These are phyloP conservation scores for Semicossyphus pulcher DNA, from an alignment of 2,113 vertebrate species.

Conservation along the genomic window DNA sequence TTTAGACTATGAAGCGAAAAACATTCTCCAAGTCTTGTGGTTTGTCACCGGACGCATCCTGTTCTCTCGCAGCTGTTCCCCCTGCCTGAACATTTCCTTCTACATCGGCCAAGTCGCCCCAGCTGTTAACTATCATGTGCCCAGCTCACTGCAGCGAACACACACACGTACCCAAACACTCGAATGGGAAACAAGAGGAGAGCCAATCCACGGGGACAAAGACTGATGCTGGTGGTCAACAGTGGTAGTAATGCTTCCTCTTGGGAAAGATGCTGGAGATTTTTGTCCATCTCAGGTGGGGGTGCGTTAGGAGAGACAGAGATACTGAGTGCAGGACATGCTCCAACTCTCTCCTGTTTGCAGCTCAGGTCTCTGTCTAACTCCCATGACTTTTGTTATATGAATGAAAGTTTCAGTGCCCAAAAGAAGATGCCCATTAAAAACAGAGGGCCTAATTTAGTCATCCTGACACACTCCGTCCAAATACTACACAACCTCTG, in stretches of 20 bases:
- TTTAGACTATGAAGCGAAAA: constrained; percentile 11
- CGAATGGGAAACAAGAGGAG: constrained; percentile 6
- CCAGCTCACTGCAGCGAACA: not conserved
- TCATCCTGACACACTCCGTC: constrained; percentile 40
- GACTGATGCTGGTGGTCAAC: not conserved
- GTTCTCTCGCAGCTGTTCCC: constrained; percentile 61
- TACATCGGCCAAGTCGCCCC: constrained; percentile 52
- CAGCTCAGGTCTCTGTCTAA: not conserved
- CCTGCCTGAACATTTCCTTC: constrained; percentile 44
- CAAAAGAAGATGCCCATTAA: not conserved
- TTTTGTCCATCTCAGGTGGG: not conserved
- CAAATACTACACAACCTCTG: constrained; percentile 15
- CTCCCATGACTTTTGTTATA: not conserved
- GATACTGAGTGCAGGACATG: not conserved
- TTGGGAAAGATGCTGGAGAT: not conserved
- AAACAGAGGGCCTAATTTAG: constrained; percentile 16
- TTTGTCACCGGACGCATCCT: constrained; percentile 4
- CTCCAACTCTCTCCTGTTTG: too few relatives aligned
- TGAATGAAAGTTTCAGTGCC: constrained; percentile 1
- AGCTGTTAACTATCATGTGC: constrained; percentile 57
- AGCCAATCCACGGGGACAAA: not conserved
- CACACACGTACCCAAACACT: constrained; percentile 5
- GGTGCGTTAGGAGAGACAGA: not conserved
- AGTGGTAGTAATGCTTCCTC: not conserved
- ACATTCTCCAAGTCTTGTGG: constrained; percentile 23